Evolutionary conservation across 2,888 invertebrate species (phyloP), one percentile per base, ranked within the genome.

Genomic region (Pachycephus smyrnensis): DNA sequence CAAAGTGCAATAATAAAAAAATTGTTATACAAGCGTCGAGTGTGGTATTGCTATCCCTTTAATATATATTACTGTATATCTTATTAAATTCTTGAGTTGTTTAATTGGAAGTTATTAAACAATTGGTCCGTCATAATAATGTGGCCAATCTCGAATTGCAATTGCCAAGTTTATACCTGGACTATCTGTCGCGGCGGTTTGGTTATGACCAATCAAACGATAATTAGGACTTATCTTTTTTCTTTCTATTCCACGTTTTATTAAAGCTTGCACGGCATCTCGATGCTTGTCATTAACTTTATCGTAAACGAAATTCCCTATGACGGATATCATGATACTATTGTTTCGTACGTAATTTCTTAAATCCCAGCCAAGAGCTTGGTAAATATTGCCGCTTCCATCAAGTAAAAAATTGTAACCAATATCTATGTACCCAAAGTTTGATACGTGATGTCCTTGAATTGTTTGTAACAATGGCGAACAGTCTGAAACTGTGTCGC

Each of bases 141-240:
- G 92, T 1, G 92, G 92, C 93, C 93, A 93, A 12, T 88, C 91
- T 68, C 91, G 90, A 30, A 94, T 92, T 82, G 92, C 90, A 36
- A 90, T 89, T 78, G 92, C 93, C 1, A 93, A 91, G 87, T 92
- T 91, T 12, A 84, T 83, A 4, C 94, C 94, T 1, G 94, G 94
- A 87, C 94, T 94, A 37, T 86, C 84, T 1, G 93, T 92, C 0
- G 81, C 73, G 77, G 84, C 88, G 0, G 93, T 93, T 88, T 94
- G 94, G 86, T 93, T 93, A 82, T 93, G 93, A 31, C 92, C 92
- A 30, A 94, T 91, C 71, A 94, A 83, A 79, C 91, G 91, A 84
- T 94, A 94, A 82, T 93, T 90, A 33, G 87, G 77, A 11, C 88
- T 87, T 69, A 94, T 81, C 78, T 92, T 92, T 73, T 90, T 89